Percentiles rank a stretch among this genome's conserved stretches.
Conservation (phyloP, 2,797 vertebrate species). For the Sylvia borin region DNA sequence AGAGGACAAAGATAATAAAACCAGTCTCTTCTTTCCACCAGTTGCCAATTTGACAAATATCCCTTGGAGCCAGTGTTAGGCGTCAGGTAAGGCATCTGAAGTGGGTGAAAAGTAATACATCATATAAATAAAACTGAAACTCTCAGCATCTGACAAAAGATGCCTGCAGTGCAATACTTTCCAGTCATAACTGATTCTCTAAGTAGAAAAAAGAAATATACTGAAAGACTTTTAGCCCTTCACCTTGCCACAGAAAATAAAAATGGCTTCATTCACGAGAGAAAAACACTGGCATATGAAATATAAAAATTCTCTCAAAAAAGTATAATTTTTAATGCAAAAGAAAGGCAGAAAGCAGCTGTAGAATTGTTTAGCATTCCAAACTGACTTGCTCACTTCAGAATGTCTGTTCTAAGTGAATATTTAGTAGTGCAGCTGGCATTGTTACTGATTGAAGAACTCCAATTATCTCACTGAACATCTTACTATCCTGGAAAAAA, state of each 20-base stretch:
- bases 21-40: background rate
- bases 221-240: background rate
- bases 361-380: slow-evolving; percentile 37
- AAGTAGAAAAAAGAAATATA: background rate
- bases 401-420: slow-evolving; percentile 38
- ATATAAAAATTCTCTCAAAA: background rate
- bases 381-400: background rate
- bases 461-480: slow-evolving; percentile 14
- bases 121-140: background rate
- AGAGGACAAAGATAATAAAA: background rate
- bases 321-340: background rate
- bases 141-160: background rate
- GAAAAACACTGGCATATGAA: background rate
- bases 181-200: background rate
- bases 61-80: background rate
- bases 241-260: background rate
- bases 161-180: background rate
- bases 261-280: background rate
- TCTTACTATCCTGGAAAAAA: slow-evolving; percentile 48
- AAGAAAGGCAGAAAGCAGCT: slow-evolving; percentile 7
- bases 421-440: slow-evolving; percentile 57
- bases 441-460: slow-evolving; percentile 61
- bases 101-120: background rate
- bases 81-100: background rate
- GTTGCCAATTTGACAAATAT: background rate